Evolutionary conservation across 2,113 vertebrate species (phyloP).

Genomic region (Empidonax alnorum): DNA sequence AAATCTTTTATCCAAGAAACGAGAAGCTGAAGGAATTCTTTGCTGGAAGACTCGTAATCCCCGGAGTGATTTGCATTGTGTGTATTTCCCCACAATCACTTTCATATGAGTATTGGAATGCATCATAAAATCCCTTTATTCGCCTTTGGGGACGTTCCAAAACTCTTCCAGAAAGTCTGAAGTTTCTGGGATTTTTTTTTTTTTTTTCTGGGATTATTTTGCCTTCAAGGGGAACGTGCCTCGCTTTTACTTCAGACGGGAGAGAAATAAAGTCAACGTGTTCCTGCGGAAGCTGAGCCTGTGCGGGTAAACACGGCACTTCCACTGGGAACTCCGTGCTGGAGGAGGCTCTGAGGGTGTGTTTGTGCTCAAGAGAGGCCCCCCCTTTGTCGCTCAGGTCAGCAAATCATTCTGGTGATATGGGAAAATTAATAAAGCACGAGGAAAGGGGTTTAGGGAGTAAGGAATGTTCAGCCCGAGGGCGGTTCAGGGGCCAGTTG

Average conservation of each 20-base stretch:
- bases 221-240: slow-evolving; percentile 22
- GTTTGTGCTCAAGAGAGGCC: background rate
- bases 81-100: slow-evolving; percentile 36
- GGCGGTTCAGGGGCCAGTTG: background rate
- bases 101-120: slow-evolving; percentile 38
- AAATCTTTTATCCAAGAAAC: slow-evolving; percentile 10
- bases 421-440: background rate
- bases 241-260: background rate
- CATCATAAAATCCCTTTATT: slow-evolving; percentile 11
- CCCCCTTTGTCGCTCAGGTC: background rate
- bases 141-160: slow-evolving; percentile 16
- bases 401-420: background rate
- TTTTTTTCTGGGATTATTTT: slow-evolving; percentile 14
- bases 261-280: background rate
- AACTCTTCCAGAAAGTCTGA: slow-evolving; percentile 40
- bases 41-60: slow-evolving; percentile 34
- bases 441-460: background rate
- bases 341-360: background rate
- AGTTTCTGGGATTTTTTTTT: slow-evolving; percentile 7
- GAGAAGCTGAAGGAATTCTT: slow-evolving; percentile 31
- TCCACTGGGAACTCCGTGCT: background rate
- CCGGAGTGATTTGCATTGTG: background rate
- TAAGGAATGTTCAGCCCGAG: background rate
- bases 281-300: background rate
- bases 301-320: background rate